Evolutionary conservation across 2,113 vertebrate genomes (phyloP).

Genomic region (Ia io): DNA sequence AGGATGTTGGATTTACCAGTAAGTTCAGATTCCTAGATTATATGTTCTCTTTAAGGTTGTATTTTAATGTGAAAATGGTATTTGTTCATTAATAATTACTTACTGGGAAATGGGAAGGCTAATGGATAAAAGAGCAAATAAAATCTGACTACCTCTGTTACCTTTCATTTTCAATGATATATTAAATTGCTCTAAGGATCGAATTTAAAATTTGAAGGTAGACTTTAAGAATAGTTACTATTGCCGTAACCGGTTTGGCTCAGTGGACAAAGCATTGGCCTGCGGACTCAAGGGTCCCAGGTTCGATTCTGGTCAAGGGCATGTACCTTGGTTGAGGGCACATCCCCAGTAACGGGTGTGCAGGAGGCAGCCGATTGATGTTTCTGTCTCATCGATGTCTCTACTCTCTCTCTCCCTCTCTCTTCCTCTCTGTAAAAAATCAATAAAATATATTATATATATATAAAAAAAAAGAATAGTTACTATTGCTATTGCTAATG

Average conservation of each 20-base stretch:
- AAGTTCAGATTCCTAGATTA: conserved; percentile 18
- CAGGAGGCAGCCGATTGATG: no score
- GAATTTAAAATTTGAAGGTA: conserved; percentile 13
- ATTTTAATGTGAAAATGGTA: conserved; percentile 31
- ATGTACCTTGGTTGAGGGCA: no score
- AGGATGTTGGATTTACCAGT: not conserved
- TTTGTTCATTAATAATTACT: conserved; percentile 40
- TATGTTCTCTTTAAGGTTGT: conserved; percentile 16
- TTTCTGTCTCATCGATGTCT: no score
- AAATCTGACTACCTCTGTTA: not conserved
- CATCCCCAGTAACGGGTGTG: no score
- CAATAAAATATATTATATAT: no score
- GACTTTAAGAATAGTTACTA: not conserved
- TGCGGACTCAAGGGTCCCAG: no score
- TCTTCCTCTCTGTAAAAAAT: no score
- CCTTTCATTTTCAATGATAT: not conserved
- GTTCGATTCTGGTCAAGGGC: no score
- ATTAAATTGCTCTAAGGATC: not conserved
- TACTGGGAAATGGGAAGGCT: not conserved
- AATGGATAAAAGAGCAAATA: not conserved
- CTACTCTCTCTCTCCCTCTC: no score
- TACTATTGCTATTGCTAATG: not conserved
- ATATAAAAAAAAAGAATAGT: no score
- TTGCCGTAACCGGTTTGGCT: no score
- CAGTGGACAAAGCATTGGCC: no score